phyloP scores from a whole-genome alignment of 2,113 vertebrate genomes.

The Antennarius striatus region DNA sequence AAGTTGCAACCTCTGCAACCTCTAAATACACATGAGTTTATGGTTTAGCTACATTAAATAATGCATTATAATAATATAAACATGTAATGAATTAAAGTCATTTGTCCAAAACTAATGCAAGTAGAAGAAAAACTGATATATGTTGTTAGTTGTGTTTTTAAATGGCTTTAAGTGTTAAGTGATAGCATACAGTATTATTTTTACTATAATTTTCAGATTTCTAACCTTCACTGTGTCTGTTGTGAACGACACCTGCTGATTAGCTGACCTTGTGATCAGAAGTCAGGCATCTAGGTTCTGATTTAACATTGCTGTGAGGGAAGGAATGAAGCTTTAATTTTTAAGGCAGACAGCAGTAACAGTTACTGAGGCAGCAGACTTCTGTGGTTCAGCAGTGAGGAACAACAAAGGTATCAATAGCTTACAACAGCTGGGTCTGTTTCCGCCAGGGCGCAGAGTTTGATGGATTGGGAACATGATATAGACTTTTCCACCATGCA shows the following conservation, averaged over 20 bases:
- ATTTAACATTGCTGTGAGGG: neutral
- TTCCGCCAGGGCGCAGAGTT: constrained; percentile 57
- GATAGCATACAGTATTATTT: no score
- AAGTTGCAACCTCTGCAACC: neutral
- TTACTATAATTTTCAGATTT: neutral
- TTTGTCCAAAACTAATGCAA: neutral
- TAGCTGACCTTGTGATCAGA: neutral
- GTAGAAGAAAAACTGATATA: no score
- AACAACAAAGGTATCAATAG: constrained; percentile 62
- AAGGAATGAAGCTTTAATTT: constrained; percentile 19
- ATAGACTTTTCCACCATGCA: constrained; percentile 42
- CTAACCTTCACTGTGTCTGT: neutral
- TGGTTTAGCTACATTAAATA: no score
- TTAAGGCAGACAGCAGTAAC: constrained; percentile 22
- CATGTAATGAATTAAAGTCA: neutral
- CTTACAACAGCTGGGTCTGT: constrained; percentile 65
- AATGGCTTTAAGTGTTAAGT: no score
- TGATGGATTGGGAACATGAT: constrained; percentile 54
- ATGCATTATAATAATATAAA: no score
- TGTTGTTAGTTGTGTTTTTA: no score
- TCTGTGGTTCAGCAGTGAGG: constrained; percentile 44
- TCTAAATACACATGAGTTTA: neutral
- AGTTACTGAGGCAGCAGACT: constrained; percentile 44
- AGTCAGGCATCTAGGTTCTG: neutral
- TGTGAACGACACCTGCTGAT: neutral